Evolutionary conservation across 2,113 vertebrate species (phyloP), one percentile per base, ranked within the genome.

Genomic region (Periophthalmodon schlosseri): DNA sequence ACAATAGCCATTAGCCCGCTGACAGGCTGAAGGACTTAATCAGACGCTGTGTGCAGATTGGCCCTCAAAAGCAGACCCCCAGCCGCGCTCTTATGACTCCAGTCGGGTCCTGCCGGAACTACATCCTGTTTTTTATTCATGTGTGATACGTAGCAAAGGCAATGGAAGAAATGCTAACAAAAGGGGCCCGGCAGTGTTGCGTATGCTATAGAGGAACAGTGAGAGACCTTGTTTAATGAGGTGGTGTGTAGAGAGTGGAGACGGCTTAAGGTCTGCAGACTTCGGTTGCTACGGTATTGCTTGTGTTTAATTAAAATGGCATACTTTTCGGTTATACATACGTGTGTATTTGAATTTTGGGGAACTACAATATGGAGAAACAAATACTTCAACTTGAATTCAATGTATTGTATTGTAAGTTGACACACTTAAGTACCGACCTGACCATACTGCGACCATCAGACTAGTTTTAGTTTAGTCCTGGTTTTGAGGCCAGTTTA

Each of bases 161-260:
- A 87, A 90, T 89, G 84, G 63, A 74, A 80, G 84, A 90, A 88
- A 89, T 75, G 79, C 83, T 89, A 89, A 92, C 88, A 89, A 90
- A 93, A 93, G 90, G 88, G 84, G 75, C 74, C 74, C 68, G 88
- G 84, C 77, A 75, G 79, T 73, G 76, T 90, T 83, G 84, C 89
- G 80, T 78, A 86, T 84, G 80, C 84, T 81, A 75, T 81, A 84
- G 84, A 85, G 70, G 63, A 92, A 88, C 87, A 89, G 83, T 83
- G 70, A 86, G 88, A 88, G 83, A 86, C 91, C 82, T 94, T 93
- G 94, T 96, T 97, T 96, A 97, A 98, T 96, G 96, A 98, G 96
- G 95, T 95, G 91, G 93, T 94, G 75, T 85, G 76, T 84, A 89
- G 94, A 95, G 95, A 94, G 94, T 94, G 93, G 92, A 93, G 93